Percentiles rank a stretch among this genome's conserved stretches.
Evolutionary conservation across 2,888 invertebrate species (phyloP).

Genomic region (Drosophila sordidapex): DNA sequence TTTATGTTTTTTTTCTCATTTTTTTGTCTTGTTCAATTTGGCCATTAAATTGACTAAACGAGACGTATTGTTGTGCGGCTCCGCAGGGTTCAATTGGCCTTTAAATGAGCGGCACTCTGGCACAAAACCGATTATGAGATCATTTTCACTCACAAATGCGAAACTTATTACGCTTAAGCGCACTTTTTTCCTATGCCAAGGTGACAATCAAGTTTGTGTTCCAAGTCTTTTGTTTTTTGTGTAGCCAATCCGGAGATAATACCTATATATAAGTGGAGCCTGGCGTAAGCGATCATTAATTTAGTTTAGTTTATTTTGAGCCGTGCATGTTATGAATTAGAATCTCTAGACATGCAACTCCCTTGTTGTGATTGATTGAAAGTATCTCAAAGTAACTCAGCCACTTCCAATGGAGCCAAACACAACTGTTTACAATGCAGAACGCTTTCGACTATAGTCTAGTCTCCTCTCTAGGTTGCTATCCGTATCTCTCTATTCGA

Average conservation of each 20-base stretch:
- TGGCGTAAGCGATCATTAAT: conserved; percentile 14
- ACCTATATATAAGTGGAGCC: conserved; percentile 9
- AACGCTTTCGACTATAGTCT: neutral
- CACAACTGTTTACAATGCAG: neutral
- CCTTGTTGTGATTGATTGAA: neutral
- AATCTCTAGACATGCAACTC: neutral
- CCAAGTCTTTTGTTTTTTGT: conserved; percentile 34
- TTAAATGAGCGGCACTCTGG: conserved; percentile 37
- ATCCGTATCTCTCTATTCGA: neutral
- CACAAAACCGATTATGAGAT: conserved; percentile 32
- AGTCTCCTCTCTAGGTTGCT: neutral
- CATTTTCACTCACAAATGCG: conserved; percentile 23
- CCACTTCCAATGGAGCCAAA: neutral
- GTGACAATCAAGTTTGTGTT: conserved; percentile 38
- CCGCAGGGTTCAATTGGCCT: conserved; percentile 54
- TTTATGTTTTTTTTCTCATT: neutral
- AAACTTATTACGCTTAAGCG: conserved; percentile 16
- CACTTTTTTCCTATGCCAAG: neutral
- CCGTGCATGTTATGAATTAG: neutral
- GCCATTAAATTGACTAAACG: conserved; percentile 49
- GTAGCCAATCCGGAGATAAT: conserved; percentile 6
- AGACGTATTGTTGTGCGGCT: conserved; percentile 39
- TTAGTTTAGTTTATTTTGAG: neutral
- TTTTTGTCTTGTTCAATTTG: conserved; percentile 27
- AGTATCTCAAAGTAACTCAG: neutral